Base-by-base conservation (phyloP, 92 coral and sea anemone genomes). In the Pocillopora grandis region DNA sequence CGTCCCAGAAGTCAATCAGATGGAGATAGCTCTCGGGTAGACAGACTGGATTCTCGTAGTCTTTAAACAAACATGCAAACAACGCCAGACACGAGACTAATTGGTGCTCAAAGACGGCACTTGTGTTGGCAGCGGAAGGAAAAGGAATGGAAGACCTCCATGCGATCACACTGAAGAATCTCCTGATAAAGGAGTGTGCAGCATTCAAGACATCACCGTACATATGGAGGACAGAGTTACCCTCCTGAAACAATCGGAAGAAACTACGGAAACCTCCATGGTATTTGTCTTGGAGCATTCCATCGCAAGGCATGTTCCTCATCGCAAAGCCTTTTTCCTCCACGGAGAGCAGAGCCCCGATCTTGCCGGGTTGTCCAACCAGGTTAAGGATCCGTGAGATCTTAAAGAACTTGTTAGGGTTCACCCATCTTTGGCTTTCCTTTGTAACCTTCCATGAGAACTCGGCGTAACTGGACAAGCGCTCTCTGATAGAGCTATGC, bases 21-120 rank as follows among this genome's bases (percentile, higher is more conserved):
- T 65, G 42, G 13, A 95, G 85, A 86, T 95, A 95, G 74, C 97
- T 95, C 72, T 89, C 94, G 13, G 98, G 98, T 0, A 95, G 88
- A 78, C 93, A 88, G n/a, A 93, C 84, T 6, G 89, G 84, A 35
- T 73, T 52, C 65, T 85, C 83, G 75, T 88, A 77, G 52, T 87
- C 92, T 49, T 61, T 80, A 19, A 82, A 75, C 56, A 93, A 85
- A 21, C 98, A 89, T 12, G 89, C 84, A 81, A 88, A 89, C 80
- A 95, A 76, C 66, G 90, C 85, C 79, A 94, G 75, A 52, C 97
- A 90, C 18, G 90, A 87, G 35, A 90, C 86, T 76, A 95, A 6
- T 80, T 95, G 95, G 37, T 88, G 90, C 76, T 95, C 98, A 63
- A 95, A 87, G 84, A 93, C 86, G 77, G 92, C 74, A 66, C 92